Evolutionary conservation across 1,140 invertebrate genomes (phyloP).

Genomic region (Neodiprion lecontei): DNA sequence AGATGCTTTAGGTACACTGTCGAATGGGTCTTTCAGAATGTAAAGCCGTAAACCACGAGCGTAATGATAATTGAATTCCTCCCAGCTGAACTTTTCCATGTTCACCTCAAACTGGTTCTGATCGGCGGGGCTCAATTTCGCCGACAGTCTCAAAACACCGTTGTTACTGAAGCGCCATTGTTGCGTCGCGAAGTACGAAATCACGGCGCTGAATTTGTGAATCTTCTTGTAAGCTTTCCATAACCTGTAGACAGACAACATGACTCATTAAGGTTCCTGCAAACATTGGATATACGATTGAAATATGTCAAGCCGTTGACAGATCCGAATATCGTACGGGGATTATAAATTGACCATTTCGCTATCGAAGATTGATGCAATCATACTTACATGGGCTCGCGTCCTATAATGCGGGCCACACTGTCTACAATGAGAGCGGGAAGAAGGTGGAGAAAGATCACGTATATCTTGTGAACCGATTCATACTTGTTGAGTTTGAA

Average conservation of each 20-base stretch:
- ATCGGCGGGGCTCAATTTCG: slow-evolving; percentile 59
- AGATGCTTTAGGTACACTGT: slow-evolving; percentile 40
- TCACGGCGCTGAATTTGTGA: slow-evolving; percentile 61
- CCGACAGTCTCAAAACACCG: slow-evolving; percentile 61
- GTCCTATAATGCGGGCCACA: slow-evolving; percentile 41
- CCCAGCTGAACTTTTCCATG: slow-evolving; percentile 56
- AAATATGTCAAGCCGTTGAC: neutral
- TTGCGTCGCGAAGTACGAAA: slow-evolving; percentile 67
- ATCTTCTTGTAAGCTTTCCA: slow-evolving; percentile 65
- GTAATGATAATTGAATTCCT: slow-evolving; percentile 52
- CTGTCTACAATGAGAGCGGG: slow-evolving; percentile 54
- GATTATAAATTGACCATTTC: neutral
- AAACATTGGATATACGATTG: neutral
- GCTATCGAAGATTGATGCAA: neutral
- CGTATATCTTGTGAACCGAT: slow-evolving; percentile 59
- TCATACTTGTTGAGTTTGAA: slow-evolving; percentile 57
- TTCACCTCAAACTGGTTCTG: slow-evolving; percentile 59
- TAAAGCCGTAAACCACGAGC: slow-evolving; percentile 58
- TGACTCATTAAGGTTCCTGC: neutral
- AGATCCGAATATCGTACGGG: neutral
- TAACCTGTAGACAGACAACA: slow-evolving; percentile 51
- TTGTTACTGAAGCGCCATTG: slow-evolving; percentile 68
- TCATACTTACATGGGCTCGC: slow-evolving; percentile 53
- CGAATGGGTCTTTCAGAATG: slow-evolving; percentile 60
- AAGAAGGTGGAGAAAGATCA: slow-evolving; percentile 54